Percentiles rank a stretch among this genome's conserved stretches.
Conservation (phyloP, 2,888 invertebrate species). For the Unio pictorum region DNA sequence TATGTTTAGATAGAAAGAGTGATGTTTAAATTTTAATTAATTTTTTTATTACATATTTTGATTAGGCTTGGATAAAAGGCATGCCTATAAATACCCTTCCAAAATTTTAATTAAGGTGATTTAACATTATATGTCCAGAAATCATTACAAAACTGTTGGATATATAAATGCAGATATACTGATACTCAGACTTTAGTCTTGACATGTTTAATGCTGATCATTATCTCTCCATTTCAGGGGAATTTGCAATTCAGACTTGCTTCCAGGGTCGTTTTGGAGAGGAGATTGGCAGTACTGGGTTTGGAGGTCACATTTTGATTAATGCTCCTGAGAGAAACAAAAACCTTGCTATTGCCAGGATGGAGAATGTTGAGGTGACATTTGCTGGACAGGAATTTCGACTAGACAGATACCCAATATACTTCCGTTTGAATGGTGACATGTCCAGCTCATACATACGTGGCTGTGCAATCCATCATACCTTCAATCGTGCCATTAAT, state of each 20-base stretch:
- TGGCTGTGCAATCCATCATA: conserved; percentile 58
- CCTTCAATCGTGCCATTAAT: conserved; percentile 67
- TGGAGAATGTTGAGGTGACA: conserved; percentile 57
- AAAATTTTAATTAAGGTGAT: no score
- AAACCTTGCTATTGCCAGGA: conserved; percentile 33
- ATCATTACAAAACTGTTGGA: no score
- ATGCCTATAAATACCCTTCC: no score
- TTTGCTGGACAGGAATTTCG: conserved; percentile 67
- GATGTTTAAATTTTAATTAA: no score
- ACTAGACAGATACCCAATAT: conserved; percentile 67
- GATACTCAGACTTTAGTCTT: no score
- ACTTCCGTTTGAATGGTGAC: conserved; percentile 66
- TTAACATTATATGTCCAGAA: no score
- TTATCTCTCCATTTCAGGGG: conserved; percentile 44
- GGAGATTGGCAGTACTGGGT: conserved; percentile 65
- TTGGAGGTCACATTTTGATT: conserved; percentile 63
- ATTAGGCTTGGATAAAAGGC: no score
- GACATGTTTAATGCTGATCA: neutral
- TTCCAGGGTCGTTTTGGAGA: conserved; percentile 68
- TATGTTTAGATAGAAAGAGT: no score
- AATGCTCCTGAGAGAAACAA: conserved; percentile 42
- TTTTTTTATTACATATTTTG: no score
- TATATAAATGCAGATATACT: no score
- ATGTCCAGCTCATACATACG: conserved; percentile 61
- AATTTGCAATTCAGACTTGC: conserved; percentile 67